Percentiles rank a stretch among this genome's conserved stretches.
Conservation (phyloP, 1,140 invertebrate genomes). For the Drosophila lini region DNA sequence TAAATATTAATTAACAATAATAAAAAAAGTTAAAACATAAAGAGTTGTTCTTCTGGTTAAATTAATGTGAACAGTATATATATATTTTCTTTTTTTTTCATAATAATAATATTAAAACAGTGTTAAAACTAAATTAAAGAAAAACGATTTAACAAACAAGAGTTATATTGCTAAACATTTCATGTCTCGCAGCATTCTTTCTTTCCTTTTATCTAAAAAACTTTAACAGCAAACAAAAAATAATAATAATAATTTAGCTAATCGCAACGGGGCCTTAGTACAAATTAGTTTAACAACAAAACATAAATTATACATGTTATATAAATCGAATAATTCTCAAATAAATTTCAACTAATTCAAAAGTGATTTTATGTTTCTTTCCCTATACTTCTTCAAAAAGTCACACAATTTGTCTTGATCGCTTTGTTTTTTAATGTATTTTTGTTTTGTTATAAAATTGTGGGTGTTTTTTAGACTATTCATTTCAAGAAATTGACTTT, state of each 20-base stretch:
- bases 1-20: constrained; percentile 80
- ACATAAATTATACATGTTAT: constrained; percentile 53
- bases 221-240: constrained; percentile 73
- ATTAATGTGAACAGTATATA: constrained; percentile 53
- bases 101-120: constrained; percentile 63
- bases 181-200: constrained; percentile 38
- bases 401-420: constrained; percentile 63
- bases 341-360: constrained; percentile 58
- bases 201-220: constrained; percentile 59
- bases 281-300: constrained; percentile 74
- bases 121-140: constrained; percentile 57
- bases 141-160: constrained; percentile 74
- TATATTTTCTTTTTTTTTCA: constrained; percentile 1
- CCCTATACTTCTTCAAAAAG: constrained; percentile 12
- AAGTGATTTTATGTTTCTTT: constrained; percentile 20
- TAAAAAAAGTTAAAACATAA: constrained; percentile 74
- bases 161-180: constrained; percentile 55
- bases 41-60: constrained; percentile 61
- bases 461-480: constrained; percentile 45
- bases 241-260: constrained; percentile 79
- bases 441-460: constrained; percentile 17
- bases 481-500: constrained; percentile 70
- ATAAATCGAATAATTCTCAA: constrained; percentile 51
- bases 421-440: constrained; percentile 6
- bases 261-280: constrained; percentile 66